phyloP scores from a whole-genome alignment of 2,888 invertebrate species.

The Sinohyriopsis cumingii region DNA sequence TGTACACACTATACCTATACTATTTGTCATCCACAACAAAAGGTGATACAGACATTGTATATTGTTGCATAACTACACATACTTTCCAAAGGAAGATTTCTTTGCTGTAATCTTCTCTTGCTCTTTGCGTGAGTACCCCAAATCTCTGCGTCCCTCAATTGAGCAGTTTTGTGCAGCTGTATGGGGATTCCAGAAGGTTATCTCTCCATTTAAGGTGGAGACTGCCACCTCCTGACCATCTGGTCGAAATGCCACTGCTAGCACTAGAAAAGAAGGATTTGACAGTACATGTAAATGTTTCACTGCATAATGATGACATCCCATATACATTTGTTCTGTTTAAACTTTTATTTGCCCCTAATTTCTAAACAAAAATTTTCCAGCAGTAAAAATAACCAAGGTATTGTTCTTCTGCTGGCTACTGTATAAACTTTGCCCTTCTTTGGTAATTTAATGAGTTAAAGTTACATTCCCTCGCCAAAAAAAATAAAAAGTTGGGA shows the following conservation, averaged over 20 bases:
- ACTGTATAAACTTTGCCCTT: no score
- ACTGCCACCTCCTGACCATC: conserved; percentile 95
- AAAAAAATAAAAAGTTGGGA: no score
- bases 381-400: no score
- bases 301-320: background rate
- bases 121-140: conserved; percentile 88
- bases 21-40: no score
- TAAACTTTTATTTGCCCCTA: no score
- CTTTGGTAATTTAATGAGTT: no score
- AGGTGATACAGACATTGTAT: background rate
- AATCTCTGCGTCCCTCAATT: conserved; percentile 91
- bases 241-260: conserved; percentile 89
- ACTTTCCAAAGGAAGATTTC: conserved; percentile 89
- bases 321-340: background rate
- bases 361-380: no score
- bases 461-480: no score
- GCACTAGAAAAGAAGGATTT: conserved; percentile 73
- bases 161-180: conserved; percentile 77
- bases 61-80: conserved; percentile 66
- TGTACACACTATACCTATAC: no score
- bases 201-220: conserved; percentile 81
- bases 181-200: conserved; percentile 65
- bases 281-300: background rate
- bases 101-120: conserved; percentile 91
- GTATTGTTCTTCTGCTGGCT: no score